Evolutionary conservation across 2,113 vertebrate genomes (phyloP).

Genomic region (human (Homo sapiens)): GRCh38 chr1:28579501-28580000

Average conservation of each 20-base stretch:
- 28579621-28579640: background rate
- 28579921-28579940: background rate
- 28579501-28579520: background rate
- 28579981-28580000: background rate
- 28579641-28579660: background rate
- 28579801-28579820: background rate
- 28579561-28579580: background rate
- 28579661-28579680: background rate
- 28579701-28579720: background rate
- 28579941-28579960: background rate
- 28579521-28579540: slow-evolving; percentile 18
- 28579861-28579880: slow-evolving; percentile 77
- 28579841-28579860: slow-evolving; percentile 75
- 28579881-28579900: slow-evolving; percentile 64
- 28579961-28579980: background rate
- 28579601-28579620: background rate
- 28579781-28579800: background rate
- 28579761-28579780: slow-evolving; percentile 58
- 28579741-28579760: background rate
- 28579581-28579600: background rate
- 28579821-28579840: slow-evolving; percentile 67
- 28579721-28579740: background rate
- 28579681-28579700: background rate
- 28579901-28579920: slow-evolving; percentile 47
- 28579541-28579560: background rate